Percentiles rank a stretch among this genome's conserved stretches.
These are phyloP conservation scores for Dendrocincla tyrannina DNA, from an alignment of 2,797 vertebrate genomes.

Conservation along the genomic window DNA sequence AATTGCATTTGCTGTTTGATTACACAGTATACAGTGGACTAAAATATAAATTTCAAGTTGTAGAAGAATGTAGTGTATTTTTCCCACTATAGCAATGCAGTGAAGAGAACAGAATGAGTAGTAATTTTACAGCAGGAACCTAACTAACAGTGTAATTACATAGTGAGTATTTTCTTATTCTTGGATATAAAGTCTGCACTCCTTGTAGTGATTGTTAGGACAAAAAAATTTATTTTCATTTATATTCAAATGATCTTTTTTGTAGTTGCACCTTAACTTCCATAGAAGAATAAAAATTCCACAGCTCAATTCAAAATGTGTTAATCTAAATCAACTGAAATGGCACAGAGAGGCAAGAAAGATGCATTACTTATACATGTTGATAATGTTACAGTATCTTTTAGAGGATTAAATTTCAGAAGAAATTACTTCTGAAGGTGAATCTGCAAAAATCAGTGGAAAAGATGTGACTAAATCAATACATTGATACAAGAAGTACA, in stretches of 20 bases:
- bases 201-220: neutral
- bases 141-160: neutral
- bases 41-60: conserved; percentile 47
- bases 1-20: neutral
- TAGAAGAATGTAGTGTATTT: conserved; percentile 60
- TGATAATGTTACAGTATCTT: neutral
- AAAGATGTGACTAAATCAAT: neutral
- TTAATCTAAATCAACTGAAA: neutral
- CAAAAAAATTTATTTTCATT: neutral
- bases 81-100: conserved; percentile 48
- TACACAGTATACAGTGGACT: neutral
- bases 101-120: neutral
- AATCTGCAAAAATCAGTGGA: neutral
- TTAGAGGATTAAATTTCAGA: neutral
- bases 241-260: neutral
- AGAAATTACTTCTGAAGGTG: neutral
- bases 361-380: neutral
- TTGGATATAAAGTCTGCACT: neutral
- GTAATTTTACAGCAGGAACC: neutral
- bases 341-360: neutral
- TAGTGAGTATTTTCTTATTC: neutral
- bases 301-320: neutral
- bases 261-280: neutral
- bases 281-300: neutral
- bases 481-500: neutral